Percentiles rank a stretch among this genome's conserved stretches.
Conservation (phyloP, 2,888 invertebrate genomes). For the Scaptomyza parva region DNA sequence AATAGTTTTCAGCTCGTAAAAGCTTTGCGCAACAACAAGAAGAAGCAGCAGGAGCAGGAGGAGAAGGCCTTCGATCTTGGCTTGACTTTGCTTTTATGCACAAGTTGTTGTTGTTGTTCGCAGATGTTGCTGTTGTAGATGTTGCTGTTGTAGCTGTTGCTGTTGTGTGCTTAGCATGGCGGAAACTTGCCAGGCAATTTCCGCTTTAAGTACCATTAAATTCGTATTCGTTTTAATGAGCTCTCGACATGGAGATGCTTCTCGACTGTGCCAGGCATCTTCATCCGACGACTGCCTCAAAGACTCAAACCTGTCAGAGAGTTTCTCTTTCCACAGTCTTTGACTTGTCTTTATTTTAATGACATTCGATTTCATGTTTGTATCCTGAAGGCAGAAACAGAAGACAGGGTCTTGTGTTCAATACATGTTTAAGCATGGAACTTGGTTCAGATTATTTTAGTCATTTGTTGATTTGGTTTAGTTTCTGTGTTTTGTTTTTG, state of each 20-base stretch:
- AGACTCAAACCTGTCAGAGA: conserved; percentile 8
- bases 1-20: conserved; percentile 78
- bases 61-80: conserved; percentile 70
- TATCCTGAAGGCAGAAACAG: conserved; percentile 36
- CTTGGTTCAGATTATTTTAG: conserved; percentile 46
- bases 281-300: conserved; percentile 41
- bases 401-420: conserved; percentile 47
- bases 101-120: conserved; percentile 9
- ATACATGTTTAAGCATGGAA: conserved; percentile 11
- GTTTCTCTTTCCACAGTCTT: neutral
- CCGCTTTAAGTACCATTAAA: conserved; percentile 81
- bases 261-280: conserved; percentile 40
- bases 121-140: conserved; percentile 1
- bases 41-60: too few relatives aligned
- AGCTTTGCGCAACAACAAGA: conserved; percentile 67
- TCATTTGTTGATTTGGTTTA: conserved; percentile 37
- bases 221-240: conserved; percentile 80
- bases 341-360: conserved; percentile 67
- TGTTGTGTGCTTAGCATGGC: conserved; percentile 63
- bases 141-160: conserved; percentile 19
- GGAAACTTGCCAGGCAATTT: conserved; percentile 80
- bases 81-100: conserved; percentile 34
- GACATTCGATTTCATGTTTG: conserved; percentile 74
- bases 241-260: conserved; percentile 74
- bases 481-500: neutral